Evolutionary conservation across 2,888 invertebrate species (phyloP), one percentile per base, ranked within the genome.

Genomic region (Allophyes oxyacanthae): DNA sequence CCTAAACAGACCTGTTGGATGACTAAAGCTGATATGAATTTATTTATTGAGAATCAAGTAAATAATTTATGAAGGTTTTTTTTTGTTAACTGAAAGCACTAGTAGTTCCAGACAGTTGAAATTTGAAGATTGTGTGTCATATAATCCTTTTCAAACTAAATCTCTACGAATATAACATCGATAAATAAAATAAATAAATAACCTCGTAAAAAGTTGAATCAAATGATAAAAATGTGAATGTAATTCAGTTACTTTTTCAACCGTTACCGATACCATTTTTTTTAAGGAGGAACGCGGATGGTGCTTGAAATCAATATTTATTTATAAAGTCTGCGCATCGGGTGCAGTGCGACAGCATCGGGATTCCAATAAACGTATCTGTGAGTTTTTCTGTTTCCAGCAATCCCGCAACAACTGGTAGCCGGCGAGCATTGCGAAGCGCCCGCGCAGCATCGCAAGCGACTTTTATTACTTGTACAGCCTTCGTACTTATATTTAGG

Each of bases 361-460:
- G 40, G 64, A 64, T 67, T 64, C 69, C 68, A 68, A 58, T 46
- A 55, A 42, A 57, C 45, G 45, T 62, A 53, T 63, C 53, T 49
- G 65, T 75, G 81, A 81, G 86, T 87, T 89, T 89, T 88, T 88
- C 88, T 89, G 88, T 86, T 82, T 76, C 79, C 77, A 77, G 80
- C 78, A 63, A 82, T 42, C 67, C 68, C 52, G 66, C 60, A 63
- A 75, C 20, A 20, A 20, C 64, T 66, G 64, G 66, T 54, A 64
- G 64, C 53, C 48, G 50, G 60, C 49, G 41, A 60, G 61, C 72
- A 65, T 72, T 71, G 72, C 74, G 56, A 58, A 51, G 60, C 41
- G 43, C 60, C n/a, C 53, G 43, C 60, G n/a, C 51, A 56, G 52
- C 59, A 50, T 73, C 70, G 41, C 54, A 55, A 62, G 63, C 60